Evolutionary conservation across 2,888 invertebrate species (phyloP), one percentile per base, ranked within the genome.

Genomic region (Lydus trimaculatus): DNA sequence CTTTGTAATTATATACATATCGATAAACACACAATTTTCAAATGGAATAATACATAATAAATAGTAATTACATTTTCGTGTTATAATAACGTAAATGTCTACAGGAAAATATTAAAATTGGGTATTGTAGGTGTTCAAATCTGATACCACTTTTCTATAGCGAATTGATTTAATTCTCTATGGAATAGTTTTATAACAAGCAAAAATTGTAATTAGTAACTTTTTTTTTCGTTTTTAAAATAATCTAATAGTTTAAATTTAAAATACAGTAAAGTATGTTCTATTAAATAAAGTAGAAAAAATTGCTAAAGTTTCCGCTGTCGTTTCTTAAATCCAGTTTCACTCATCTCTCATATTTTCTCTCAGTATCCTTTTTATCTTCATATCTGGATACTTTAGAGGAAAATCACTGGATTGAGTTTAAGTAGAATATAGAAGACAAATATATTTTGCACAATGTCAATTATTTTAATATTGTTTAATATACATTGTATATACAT

Each of bases 391-490:
- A 6, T 56, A 23, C 13, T 56, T 25, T 15, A 28, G 28, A 56
- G 28, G 56, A 28, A 56, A 56, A 56, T 28, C 56, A 56, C 25
- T 28, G 56, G 56, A 56, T 56, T 56, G 28, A 13, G n/a, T 56
- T 28, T 56, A 56, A 56, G 56, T 56, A 56, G 56, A 56, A n/a
- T n/a, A n/a, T 25, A 56, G 7, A 56, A 25, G 25, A 56, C 56
- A 15, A 56, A 56, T 28, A 1, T 56, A 56, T 56, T 28, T 56
- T 56, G 25, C 56, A 56, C 56, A n/a, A 56, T 56, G 28, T 56
- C 56, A 56, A 56, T 56, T 56, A 56, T 25, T 56, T 52, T 8
- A 9, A 23, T 11, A 52, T 11, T 28, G 8, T 52, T 4, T 52
- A 52, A 52, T 48, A 20, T 20, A 20, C 11, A 20, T 23, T 4